Evolutionary conservation across 2,888 invertebrate species (phyloP).

Genomic region (Megastigmus dorsalis): DNA sequence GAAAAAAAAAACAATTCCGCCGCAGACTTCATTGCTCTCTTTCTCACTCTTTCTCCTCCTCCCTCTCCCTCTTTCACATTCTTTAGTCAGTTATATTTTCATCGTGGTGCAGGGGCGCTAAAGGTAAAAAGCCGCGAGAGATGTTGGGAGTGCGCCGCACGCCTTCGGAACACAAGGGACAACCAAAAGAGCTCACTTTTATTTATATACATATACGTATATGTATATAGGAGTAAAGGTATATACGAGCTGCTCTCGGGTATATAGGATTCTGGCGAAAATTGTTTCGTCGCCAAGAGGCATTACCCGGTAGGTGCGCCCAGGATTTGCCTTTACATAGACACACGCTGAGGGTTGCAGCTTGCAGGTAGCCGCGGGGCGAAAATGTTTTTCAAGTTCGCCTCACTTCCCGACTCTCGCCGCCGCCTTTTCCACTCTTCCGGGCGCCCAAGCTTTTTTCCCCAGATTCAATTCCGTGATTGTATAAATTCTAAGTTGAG

Average conservation of each 20-base stretch:
- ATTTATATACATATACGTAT: not conserved
- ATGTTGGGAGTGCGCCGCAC: too few species aligned
- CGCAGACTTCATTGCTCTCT: not conserved
- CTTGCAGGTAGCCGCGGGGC: conserved; percentile 19
- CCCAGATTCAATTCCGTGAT: conserved; percentile 57
- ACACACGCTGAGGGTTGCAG: too few species aligned
- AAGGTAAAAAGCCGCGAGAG: not conserved
- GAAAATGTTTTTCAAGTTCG: conserved; percentile 9
- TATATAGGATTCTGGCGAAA: conserved; percentile 19
- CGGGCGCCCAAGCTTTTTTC: not conserved
- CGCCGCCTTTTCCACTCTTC: not conserved
- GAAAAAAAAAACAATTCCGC: conserved; percentile 11
- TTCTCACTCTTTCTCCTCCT: too few species aligned
- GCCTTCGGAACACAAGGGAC: not conserved
- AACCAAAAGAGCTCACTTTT: not conserved
- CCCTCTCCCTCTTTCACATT: too few species aligned
- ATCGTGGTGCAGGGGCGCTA: not conserved
- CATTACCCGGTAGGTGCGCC: not conserved
- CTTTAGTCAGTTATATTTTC: conserved; percentile 8
- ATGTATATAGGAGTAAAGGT: not conserved
- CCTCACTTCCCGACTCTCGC: too few species aligned
- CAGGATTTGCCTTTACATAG: not conserved
- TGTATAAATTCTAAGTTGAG: conserved; percentile 55
- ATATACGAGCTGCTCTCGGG: too few species aligned
- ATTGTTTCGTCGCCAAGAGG: conserved; percentile 21